A percentile compares a stretch with the other conserved stretches of the same genome.
Evolutionary conservation across 2,888 invertebrate species (phyloP).

Genomic region (Craniophora ligustri): DNA sequence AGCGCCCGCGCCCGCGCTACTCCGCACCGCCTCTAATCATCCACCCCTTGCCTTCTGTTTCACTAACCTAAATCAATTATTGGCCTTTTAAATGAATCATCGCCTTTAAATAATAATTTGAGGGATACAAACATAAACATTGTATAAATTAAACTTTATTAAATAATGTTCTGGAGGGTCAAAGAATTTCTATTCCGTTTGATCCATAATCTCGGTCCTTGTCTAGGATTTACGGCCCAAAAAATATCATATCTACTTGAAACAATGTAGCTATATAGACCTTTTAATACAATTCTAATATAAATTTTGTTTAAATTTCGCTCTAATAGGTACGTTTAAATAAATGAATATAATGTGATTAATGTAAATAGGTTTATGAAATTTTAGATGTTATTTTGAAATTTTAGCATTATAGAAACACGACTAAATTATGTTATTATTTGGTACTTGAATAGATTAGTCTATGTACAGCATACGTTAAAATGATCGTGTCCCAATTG

Average conservation of each 20-base stretch:
- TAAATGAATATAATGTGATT: too few relatives aligned
- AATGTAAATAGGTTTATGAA: too few relatives aligned
- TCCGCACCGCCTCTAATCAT: constrained; percentile 44
- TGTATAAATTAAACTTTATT: constrained; percentile 7
- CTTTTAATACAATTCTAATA: too few relatives aligned
- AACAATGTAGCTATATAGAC: not conserved
- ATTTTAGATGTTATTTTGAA: too few relatives aligned
- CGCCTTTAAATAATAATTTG: constrained; percentile 53
- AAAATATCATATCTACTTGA: not conserved
- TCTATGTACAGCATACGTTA: too few relatives aligned
- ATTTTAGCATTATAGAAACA: too few relatives aligned
- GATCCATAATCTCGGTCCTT: not conserved
- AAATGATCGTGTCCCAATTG: too few relatives aligned
- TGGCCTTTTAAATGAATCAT: constrained; percentile 63
- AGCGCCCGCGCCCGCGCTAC: constrained; percentile 45
- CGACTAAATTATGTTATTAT: too few relatives aligned
- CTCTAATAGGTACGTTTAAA: too few relatives aligned
- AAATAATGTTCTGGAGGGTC: not conserved
- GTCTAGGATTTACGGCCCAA: not conserved
- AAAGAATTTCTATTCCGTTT: not conserved
- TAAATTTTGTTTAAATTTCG: too few relatives aligned
- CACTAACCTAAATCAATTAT: constrained; percentile 65
- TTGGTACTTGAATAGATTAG: too few relatives aligned
- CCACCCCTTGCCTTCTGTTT: constrained; percentile 56
- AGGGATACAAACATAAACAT: constrained; percentile 36